Percentiles rank a stretch among this genome's conserved stretches.
These are phyloP conservation scores for Muscicapa striata DNA, from an alignment of 2,797 vertebrate species.

Conservation along the genomic window DNA sequence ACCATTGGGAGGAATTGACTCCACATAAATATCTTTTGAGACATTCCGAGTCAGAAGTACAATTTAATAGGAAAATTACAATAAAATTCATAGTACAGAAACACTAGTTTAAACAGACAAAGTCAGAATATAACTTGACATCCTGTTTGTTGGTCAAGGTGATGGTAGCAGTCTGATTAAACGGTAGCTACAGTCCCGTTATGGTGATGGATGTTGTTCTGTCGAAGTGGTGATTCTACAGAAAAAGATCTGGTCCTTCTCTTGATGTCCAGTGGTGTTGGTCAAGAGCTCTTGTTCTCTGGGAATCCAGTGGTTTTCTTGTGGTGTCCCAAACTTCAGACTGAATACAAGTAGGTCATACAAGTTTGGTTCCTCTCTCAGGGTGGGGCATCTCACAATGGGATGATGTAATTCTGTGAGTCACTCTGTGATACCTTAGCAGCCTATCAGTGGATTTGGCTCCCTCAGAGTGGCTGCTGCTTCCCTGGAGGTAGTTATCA, in stretches of 20 bases:
- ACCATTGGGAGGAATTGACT: background rate
- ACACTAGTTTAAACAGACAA: background rate
- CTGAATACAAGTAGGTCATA: background rate
- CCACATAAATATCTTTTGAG: background rate
- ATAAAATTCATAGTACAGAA: background rate
- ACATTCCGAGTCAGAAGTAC: background rate
- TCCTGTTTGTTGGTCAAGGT: background rate
- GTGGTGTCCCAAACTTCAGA: background rate
- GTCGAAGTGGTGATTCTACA: background rate
- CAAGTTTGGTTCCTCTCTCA: background rate
- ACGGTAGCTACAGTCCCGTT: too few relatives aligned
- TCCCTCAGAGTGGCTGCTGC: background rate
- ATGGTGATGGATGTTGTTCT: background rate
- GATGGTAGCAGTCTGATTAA: background rate
- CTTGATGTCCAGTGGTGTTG: background rate
- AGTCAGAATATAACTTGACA: background rate
- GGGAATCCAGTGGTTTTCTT: background rate
- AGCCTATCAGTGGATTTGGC: background rate
- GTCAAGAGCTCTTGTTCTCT: background rate
- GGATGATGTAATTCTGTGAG: background rate
- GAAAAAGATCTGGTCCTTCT: background rate
- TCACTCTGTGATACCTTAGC: too few relatives aligned
- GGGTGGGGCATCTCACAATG: background rate
- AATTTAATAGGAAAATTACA: background rate
- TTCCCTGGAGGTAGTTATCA: background rate